These are phyloP conservation scores for Drosophila lowei DNA, from an alignment of 1,140 invertebrate genomes.

Conservation along the genomic window DNA sequence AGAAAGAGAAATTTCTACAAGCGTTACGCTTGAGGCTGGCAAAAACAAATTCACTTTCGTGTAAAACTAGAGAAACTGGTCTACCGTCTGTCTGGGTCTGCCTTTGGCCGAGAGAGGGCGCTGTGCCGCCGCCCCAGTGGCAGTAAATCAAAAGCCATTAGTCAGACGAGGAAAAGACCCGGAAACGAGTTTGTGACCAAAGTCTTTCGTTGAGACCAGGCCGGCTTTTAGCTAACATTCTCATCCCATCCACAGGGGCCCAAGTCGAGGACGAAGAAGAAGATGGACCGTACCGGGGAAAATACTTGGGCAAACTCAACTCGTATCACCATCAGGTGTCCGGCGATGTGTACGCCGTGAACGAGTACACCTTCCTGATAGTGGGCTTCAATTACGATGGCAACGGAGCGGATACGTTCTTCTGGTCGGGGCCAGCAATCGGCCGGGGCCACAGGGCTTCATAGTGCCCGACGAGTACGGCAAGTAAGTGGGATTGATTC, in stretches of 20 bases:
- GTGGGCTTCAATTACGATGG: conserved; percentile 95
- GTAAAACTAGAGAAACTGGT: conserved; percentile 77
- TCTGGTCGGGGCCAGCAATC: conserved; percentile 94
- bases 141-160: conserved; percentile 45
- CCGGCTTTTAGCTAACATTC: conserved; percentile 3
- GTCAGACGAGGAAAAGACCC: conserved; percentile 26
- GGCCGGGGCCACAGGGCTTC: conserved; percentile 94
- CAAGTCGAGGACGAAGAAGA: conserved; percentile 85
- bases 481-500: conserved; percentile 86
- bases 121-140: conserved; percentile 11
- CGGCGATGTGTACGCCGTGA: conserved; percentile 95
- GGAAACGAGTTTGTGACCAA: conserved; percentile 39
- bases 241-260: conserved; percentile 34
- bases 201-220: conserved; percentile 22
- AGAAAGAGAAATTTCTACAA: conserved; percentile 65
- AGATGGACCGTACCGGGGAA: conserved; percentile 90
- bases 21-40: conserved; percentile 53
- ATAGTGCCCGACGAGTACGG: conserved; percentile 94
- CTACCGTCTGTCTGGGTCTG: conserved; percentile 35
- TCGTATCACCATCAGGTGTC: conserved; percentile 94
- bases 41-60: conserved; percentile 81
- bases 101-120: conserved; percentile 29
- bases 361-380: conserved; percentile 92
- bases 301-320: conserved; percentile 93
- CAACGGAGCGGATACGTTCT: conserved; percentile 94